Evolutionary conservation across 2,888 invertebrate genomes (phyloP).

Genomic region (Ephialtes manifestator): DNA sequence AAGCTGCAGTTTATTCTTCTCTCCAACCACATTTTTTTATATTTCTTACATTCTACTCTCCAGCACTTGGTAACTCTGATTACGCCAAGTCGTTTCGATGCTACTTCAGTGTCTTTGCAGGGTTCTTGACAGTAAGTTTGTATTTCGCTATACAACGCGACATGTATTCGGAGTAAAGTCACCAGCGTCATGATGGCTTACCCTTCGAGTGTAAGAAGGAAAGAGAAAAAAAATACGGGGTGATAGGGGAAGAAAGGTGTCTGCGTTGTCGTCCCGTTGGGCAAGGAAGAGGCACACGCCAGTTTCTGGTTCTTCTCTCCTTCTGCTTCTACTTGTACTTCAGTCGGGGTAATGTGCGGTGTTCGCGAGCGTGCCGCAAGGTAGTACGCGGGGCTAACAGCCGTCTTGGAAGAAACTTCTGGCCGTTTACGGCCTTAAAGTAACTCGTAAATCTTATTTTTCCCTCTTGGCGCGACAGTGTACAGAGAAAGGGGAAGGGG

Average conservation of each 20-base stretch:
- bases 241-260: conserved; percentile 35
- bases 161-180: no score
- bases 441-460: conserved; percentile 84
- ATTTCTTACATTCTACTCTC: conserved; percentile 35
- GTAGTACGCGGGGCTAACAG: conserved; percentile 73
- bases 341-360: conserved; percentile 60
- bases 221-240: conserved; percentile 26
- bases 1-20: not conserved
- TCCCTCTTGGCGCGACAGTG: conserved; percentile 68
- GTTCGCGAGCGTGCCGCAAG: conserved; percentile 64
- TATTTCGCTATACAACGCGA: conserved; percentile 37
- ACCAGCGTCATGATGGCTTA: conserved; percentile 28
- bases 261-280: conserved; percentile 40
- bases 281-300: conserved; percentile 72
- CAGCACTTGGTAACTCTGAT: conserved; percentile 61
- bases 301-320: conserved; percentile 31
- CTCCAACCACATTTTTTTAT: conserved; percentile 43
- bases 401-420: conserved; percentile 81
- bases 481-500: conserved; percentile 22
- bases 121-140: conserved; percentile 19
- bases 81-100: conserved; percentile 64
- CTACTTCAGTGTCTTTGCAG: conserved; percentile 48
- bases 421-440: conserved; percentile 82
- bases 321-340: conserved; percentile 53
- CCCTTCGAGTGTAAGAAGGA: conserved; percentile 16